A percentile compares a stretch with the other conserved stretches of the same genome.
phyloP scores from a whole-genome alignment of 2,797 vertebrate genomes.

The Champsocephalus gunnari region DNA sequence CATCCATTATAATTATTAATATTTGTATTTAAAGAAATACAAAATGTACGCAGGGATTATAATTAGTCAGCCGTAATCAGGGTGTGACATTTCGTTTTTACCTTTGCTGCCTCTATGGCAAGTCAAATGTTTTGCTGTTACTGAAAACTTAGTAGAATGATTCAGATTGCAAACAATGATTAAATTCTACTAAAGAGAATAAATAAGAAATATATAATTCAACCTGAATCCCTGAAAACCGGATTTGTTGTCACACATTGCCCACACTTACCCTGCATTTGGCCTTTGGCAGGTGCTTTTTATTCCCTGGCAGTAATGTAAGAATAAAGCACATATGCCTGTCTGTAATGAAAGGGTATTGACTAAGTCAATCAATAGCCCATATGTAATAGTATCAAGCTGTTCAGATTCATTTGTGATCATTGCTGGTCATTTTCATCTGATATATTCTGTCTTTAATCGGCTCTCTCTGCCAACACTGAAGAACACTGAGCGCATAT shows the following conservation, averaged over 20 bases:
- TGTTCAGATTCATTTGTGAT: conserved; percentile 16
- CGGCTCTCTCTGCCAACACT: conserved; percentile 9
- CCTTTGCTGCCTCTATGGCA: too few species aligned
- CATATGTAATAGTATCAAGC: conserved; percentile 18
- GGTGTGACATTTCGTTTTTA: too few species aligned
- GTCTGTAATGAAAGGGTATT: neutral
- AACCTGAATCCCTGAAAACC: too few species aligned
- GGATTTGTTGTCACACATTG: too few species aligned
- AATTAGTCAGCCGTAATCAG: neutral
- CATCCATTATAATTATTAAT: neutral
- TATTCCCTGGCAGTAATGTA: neutral
- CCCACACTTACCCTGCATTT: too few species aligned
- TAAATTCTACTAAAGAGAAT: too few species aligned
- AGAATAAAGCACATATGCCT: neutral
- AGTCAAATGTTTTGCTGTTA: too few species aligned
- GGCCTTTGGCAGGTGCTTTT: too few species aligned
- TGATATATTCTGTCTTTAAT: conserved; percentile 25
- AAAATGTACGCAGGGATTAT: neutral
- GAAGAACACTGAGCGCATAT: conserved; percentile 20
- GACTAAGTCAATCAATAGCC: conserved; percentile 19
- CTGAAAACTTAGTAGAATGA: too few species aligned
- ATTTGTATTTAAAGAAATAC: neutral
- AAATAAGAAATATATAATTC: too few species aligned
- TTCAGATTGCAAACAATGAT: too few species aligned
- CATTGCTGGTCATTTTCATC: conserved; percentile 16